Evolutionary conservation across 2,888 invertebrate genomes (phyloP).

Genomic region (Ptychoptera contaminata): DNA sequence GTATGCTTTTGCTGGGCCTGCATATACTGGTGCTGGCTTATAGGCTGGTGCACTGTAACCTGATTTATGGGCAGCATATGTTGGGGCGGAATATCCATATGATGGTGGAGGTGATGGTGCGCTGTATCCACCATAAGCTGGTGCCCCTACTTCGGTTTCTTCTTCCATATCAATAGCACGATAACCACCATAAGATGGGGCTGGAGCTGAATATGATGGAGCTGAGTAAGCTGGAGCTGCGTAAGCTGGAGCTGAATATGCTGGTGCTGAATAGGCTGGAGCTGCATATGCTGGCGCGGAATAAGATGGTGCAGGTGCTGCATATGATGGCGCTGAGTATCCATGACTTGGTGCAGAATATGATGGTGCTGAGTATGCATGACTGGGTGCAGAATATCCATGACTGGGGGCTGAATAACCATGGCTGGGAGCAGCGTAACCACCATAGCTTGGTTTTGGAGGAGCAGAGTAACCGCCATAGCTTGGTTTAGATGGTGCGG

Average conservation of each 20-base stretch:
- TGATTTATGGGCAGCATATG: background rate
- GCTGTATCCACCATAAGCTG: background rate
- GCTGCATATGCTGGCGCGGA: background rate
- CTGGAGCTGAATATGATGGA: background rate
- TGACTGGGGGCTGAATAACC: background rate
- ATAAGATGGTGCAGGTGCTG: background rate
- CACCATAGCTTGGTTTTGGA: background rate
- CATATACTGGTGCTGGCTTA: slow-evolving; percentile 6
- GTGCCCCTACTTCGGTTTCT: background rate
- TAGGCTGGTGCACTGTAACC: background rate
- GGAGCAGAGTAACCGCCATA: background rate
- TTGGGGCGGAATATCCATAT: background rate
- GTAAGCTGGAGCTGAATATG: background rate
- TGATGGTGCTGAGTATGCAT: background rate
- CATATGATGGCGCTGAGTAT: background rate
- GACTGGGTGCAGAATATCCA: background rate
- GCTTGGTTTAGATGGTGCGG: slow-evolving; percentile 12
- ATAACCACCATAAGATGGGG: background rate
- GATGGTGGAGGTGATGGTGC: background rate
- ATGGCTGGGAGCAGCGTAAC: background rate
- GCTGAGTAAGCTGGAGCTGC: background rate
- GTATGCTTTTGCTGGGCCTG: background rate
- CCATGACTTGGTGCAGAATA: background rate
- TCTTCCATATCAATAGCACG: background rate
- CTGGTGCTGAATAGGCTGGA: background rate